Evolutionary conservation across 2,797 vertebrate genomes (phyloP).

Genomic region (Channa striata): DNA sequence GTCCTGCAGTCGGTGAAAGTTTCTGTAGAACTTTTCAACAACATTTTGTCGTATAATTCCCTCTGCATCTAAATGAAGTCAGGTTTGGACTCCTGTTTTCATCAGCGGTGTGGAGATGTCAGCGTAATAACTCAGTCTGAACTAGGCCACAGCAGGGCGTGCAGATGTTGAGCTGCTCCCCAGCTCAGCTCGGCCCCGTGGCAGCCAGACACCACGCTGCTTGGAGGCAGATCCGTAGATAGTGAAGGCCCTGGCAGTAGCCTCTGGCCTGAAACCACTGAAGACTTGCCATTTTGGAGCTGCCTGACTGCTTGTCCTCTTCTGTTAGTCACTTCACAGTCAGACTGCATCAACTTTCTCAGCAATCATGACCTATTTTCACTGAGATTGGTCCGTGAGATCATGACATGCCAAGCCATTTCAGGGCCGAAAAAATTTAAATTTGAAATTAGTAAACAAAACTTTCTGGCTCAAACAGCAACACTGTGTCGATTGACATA

Average conservation of each 20-base stretch:
- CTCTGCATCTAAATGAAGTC: conserved; percentile 41
- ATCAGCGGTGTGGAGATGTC: conserved; percentile 38
- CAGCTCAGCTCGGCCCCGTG: conserved; percentile 36
- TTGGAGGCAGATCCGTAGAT: conserved; percentile 57
- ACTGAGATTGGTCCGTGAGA: conserved; percentile 10
- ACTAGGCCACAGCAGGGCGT: conserved; percentile 78
- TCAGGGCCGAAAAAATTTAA: background rate
- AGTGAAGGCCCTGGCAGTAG: conserved; percentile 43
- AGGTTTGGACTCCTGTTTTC: conserved; percentile 56
- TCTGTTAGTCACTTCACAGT: conserved; percentile 30
- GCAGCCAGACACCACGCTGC: conserved; percentile 31
- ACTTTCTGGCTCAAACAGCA: background rate
- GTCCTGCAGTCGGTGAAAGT: background rate
- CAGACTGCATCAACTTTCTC: conserved; percentile 16
- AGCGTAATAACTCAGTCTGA: conserved; percentile 72
- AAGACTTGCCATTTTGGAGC: conserved; percentile 52
- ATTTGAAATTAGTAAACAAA: background rate
- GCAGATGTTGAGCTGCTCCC: conserved; percentile 70
- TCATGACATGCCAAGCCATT: conserved; percentile 1
- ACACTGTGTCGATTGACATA: conserved; percentile 45
- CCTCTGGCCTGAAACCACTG: conserved; percentile 51
- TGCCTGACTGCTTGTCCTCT: conserved; percentile 47
- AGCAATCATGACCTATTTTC: conserved; percentile 58
- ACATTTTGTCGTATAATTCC: conserved; percentile 23
- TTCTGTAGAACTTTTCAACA: conserved; percentile 6